A percentile compares a stretch with the other conserved stretches of the same genome.
Evolutionary conservation across 2,113 vertebrate species (phyloP).

Genomic region (Himantopus leucocephalus): DNA sequence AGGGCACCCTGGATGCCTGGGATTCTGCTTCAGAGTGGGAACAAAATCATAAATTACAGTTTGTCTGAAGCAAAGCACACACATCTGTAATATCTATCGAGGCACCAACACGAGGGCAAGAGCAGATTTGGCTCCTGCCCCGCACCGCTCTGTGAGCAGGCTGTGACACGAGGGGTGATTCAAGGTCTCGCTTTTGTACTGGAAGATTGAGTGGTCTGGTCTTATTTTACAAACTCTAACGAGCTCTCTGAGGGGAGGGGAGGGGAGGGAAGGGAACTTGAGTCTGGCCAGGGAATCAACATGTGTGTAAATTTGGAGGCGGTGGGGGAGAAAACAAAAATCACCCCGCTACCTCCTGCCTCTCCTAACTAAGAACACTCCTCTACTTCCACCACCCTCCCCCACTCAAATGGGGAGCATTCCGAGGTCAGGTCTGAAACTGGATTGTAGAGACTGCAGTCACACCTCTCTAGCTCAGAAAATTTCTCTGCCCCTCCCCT

Average conservation of each 20-base stretch:
- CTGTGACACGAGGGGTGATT: not conserved
- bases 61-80: conserved; percentile 36
- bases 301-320: not conserved
- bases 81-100: not conserved
- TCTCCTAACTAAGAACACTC: not conserved
- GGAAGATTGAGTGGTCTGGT: not conserved
- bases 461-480: not conserved
- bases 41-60: conserved; percentile 10
- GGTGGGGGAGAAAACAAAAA: not conserved
- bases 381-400: not conserved
- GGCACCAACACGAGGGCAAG: conserved; percentile 1
- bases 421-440: conserved; percentile 1
- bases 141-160: not conserved
- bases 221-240: not conserved
- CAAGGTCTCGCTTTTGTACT: not conserved
- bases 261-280: not conserved
- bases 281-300: not conserved
- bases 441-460: conserved; percentile 21
- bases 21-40: conserved; percentile 55
- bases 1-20: conserved; percentile 1
- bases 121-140: not conserved
- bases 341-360: not conserved
- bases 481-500: not conserved
- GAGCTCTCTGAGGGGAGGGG: not conserved
- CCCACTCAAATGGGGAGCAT: not conserved